phyloP scores from a whole-genome alignment of 2,113 vertebrate species.

The Columbina picui region DNA sequence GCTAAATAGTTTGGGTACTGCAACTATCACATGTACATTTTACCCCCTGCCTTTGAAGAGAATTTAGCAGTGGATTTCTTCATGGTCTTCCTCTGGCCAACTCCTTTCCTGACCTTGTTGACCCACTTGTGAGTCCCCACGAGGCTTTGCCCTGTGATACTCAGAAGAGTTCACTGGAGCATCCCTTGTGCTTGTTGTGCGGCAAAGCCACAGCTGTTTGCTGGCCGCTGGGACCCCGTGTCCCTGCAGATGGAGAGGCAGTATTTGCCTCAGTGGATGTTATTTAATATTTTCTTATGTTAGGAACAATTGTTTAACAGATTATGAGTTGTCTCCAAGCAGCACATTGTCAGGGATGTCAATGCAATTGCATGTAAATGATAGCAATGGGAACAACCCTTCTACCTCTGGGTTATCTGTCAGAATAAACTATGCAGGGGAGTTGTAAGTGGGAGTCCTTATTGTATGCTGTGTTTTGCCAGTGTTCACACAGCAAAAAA shows the following conservation, averaged over 20 bases:
- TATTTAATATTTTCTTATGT: conserved; percentile 23
- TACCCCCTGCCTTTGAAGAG: background rate
- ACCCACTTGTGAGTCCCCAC: background rate
- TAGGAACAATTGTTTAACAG: background rate
- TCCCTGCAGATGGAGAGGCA: background rate
- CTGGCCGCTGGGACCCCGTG: conserved; percentile 10
- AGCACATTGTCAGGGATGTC: conserved; percentile 13
- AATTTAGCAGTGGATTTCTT: background rate
- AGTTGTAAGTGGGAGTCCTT: background rate
- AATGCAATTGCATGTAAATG: background rate
- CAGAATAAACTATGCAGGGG: background rate
- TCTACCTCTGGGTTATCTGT: background rate
- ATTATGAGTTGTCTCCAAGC: conserved; percentile 33
- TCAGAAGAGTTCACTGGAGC: background rate
- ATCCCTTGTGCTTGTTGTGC: background rate
- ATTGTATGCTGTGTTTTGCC: background rate
- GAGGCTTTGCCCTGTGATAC: background rate
- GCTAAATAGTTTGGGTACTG: background rate
- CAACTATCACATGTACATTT: background rate
- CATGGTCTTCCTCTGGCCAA: background rate
- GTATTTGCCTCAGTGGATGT: conserved; percentile 12
- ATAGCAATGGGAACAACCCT: background rate
- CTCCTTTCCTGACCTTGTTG: background rate
- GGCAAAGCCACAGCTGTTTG: conserved; percentile 44
- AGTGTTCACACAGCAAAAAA: background rate